A percentile compares a stretch with the other conserved stretches of the same genome.
These are phyloP conservation scores for Microcebus tavaratra DNA, from an alignment of 2,113 vertebrate genomes.

Conservation along the genomic window DNA sequence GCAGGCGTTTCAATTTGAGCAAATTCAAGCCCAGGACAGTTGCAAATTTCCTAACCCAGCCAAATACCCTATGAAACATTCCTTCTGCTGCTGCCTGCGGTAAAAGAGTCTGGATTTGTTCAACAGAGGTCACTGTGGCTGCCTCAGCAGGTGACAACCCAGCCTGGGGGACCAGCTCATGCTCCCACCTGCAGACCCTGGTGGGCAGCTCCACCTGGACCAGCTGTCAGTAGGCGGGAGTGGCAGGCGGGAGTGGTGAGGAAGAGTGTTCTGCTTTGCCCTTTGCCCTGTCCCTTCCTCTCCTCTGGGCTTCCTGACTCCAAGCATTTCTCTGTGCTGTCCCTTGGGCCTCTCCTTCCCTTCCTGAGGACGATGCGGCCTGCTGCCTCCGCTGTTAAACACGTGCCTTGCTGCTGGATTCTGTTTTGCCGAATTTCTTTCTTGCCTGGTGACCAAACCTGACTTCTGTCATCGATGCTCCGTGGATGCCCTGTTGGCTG, in stretches of 20 bases:
- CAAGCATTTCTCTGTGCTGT: not conserved
- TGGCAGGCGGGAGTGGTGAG: accelerated
- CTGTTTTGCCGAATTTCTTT: not conserved
- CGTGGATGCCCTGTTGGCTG: not conserved
- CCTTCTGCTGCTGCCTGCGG: not conserved
- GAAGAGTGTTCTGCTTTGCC: not conserved
- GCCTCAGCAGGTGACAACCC: not conserved
- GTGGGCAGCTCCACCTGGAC: too few relatives aligned
- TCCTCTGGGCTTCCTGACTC: not conserved
- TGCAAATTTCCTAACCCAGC: not conserved
- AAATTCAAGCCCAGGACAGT: not conserved
- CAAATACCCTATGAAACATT: not conserved
- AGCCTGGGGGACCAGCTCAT: not conserved
- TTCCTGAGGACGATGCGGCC: not conserved
- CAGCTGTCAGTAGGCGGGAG: not conserved
- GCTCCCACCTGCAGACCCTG: not conserved
- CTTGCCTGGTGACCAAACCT: not conserved
- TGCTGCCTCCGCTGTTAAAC: not conserved
- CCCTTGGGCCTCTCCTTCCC: not conserved
- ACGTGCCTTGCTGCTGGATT: not conserved
- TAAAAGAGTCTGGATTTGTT: not conserved
- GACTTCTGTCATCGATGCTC: not conserved
- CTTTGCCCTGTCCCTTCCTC: not conserved
- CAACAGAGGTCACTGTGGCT: not conserved
- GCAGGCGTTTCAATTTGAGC: not conserved